These are phyloP conservation scores for Danaus chrysippus DNA, from an alignment of 2,888 invertebrate species.

Conservation along the genomic window DNA sequence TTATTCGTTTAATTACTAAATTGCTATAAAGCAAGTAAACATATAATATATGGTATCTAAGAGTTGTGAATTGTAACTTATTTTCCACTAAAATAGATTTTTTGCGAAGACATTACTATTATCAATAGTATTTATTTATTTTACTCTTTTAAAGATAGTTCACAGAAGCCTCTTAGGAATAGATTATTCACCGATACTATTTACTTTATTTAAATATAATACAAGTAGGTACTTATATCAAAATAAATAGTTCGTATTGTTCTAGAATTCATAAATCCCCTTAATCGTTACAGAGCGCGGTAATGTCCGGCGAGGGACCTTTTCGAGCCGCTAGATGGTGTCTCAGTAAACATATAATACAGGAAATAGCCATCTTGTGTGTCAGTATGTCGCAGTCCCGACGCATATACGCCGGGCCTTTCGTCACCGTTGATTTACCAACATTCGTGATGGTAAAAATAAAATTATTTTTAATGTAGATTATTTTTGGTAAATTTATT, in stretches of 20 bases:
- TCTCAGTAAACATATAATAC: slow-evolving; percentile 47
- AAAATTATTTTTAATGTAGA: neutral
- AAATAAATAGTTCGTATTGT: neutral
- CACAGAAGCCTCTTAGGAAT: no score
- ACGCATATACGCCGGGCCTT: slow-evolving; percentile 52
- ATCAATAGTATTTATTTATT: no score
- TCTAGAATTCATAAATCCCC: neutral
- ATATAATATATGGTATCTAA: no score
- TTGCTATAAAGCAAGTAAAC: no score
- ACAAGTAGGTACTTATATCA: no score
- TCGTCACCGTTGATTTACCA: slow-evolving; percentile 51
- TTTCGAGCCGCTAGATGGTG: slow-evolving; percentile 55
- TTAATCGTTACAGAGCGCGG: slow-evolving; percentile 45
- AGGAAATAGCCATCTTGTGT: slow-evolving; percentile 47
- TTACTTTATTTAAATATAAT: no score
- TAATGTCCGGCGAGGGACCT: slow-evolving; percentile 52
- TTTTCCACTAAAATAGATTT: no score
- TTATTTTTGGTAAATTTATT: neutral
- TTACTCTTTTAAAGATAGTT: no score
- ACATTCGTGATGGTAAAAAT: slow-evolving; percentile 55
- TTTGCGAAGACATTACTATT: no score
- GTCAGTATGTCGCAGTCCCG: slow-evolving; percentile 46
- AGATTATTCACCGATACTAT: no score
- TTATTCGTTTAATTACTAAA: no score
- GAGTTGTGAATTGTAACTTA: no score